These are phyloP conservation scores for Epirrita christyi DNA, from an alignment of 2,888 invertebrate genomes.

Conservation along the genomic window DNA sequence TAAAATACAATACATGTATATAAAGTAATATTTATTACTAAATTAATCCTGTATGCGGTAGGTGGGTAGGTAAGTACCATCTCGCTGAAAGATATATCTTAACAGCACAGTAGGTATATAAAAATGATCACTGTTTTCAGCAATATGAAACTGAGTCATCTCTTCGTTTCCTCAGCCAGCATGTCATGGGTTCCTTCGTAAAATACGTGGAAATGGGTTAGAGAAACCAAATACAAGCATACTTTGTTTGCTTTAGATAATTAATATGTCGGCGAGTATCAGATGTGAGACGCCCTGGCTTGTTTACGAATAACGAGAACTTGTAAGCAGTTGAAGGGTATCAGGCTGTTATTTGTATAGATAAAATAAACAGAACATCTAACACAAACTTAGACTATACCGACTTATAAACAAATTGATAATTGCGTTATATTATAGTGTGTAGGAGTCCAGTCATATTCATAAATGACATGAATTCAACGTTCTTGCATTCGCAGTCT, in stretches of 20 bases:
- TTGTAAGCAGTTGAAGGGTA: constrained; percentile 18
- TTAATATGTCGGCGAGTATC: constrained; percentile 53
- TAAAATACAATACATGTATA: no score
- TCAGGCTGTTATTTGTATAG: constrained; percentile 5
- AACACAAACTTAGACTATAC: constrained; percentile 1
- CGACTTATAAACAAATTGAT: background rate
- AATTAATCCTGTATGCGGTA: no score
- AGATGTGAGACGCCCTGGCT: constrained; percentile 27
- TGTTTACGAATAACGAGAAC: constrained; percentile 28
- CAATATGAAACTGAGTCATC: background rate
- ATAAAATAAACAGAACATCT: constrained; percentile 10
- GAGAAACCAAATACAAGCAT: constrained; percentile 45
- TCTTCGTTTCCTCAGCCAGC: constrained; percentile 1
- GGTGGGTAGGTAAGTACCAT: no score
- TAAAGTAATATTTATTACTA: no score
- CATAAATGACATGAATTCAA: no score
- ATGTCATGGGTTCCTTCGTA: constrained; percentile 8
- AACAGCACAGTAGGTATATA: no score
- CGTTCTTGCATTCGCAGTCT: no score
- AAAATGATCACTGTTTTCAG: background rate
- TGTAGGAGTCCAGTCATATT: no score
- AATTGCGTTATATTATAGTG: no score
- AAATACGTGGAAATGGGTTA: constrained; percentile 7
- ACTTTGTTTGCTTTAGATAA: constrained; percentile 61
- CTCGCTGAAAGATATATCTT: no score